Evolutionary conservation across 1,140 invertebrate species (phyloP).

Genomic region (Lordiphosa collinella): DNA sequence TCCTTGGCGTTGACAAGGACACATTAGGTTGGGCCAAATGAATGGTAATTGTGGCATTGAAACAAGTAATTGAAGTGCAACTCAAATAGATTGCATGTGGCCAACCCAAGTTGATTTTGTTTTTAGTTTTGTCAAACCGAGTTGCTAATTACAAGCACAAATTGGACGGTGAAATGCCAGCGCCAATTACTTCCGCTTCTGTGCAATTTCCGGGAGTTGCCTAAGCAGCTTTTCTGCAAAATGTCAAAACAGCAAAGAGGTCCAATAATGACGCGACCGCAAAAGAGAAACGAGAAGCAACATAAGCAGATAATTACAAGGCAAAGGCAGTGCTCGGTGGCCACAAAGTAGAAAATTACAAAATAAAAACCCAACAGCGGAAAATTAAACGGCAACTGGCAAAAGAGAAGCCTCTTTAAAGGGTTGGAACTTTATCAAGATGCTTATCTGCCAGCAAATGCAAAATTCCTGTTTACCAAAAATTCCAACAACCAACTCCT

Average conservation of each 20-base stretch:
- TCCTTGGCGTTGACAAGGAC: slow-evolving; percentile 57
- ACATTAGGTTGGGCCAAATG: slow-evolving; percentile 72
- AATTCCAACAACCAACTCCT: slow-evolving; percentile 39
- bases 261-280: slow-evolving; percentile 13
- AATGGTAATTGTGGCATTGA: slow-evolving; percentile 74
- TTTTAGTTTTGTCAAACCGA: slow-evolving; percentile 5
- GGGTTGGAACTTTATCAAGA: slow-evolving; percentile 60
- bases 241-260: slow-evolving; percentile 51
- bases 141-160: slow-evolving; percentile 64
- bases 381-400: slow-evolving; percentile 54
- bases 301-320: slow-evolving; percentile 75
- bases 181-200: slow-evolving; percentile 68
- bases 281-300: slow-evolving; percentile 24
- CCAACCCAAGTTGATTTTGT: slow-evolving; percentile 1
- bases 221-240: slow-evolving; percentile 68
- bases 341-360: slow-evolving; percentile 73
- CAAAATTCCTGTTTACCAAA: slow-evolving; percentile 65
- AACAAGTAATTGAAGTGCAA: slow-evolving; percentile 77
- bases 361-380: slow-evolving; percentile 74
- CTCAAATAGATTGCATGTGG: slow-evolving; percentile 51
- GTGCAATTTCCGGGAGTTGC: slow-evolving; percentile 59
- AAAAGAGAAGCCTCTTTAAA: slow-evolving; percentile 13
- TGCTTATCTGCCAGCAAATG: slow-evolving; percentile 68
- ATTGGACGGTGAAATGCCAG: slow-evolving; percentile 41
- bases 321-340: slow-evolving; percentile 5